Conservation (phyloP, 1,140 invertebrate genomes). For the Cydia amplana region DNA sequence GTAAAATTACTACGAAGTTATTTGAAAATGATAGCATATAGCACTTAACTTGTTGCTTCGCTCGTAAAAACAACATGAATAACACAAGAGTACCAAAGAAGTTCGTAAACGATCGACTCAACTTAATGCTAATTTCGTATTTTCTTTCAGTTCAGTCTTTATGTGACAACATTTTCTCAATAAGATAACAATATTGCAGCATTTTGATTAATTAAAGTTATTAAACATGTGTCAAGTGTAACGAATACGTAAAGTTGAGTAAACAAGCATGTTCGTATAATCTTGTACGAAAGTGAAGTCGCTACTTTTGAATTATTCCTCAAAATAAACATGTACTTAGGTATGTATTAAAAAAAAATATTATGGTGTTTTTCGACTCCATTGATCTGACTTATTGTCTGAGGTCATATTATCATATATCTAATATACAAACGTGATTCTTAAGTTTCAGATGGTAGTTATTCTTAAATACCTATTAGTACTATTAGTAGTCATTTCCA, state of each 20-base stretch:
- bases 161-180: too few relatives aligned
- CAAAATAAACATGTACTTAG: too few relatives aligned
- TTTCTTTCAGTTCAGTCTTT: neutral
- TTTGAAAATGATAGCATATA: constrained; percentile 19
- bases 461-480: too few relatives aligned
- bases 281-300: too few relatives aligned
- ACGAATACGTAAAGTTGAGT: neutral
- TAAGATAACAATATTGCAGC: neutral
- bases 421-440: too few relatives aligned
- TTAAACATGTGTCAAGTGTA: too few relatives aligned
- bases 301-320: too few relatives aligned
- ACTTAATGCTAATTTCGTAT: constrained; percentile 8
- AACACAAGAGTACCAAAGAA: neutral
- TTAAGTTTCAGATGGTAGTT: too few relatives aligned
- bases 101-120: neutral
- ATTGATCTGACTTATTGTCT: too few relatives aligned
- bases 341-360: too few relatives aligned
- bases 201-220: neutral
- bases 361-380: too few relatives aligned
- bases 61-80: constrained; percentile 12
- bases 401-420: too few relatives aligned
- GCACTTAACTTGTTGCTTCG: constrained; percentile 8
- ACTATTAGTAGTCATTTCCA: neutral
- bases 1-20: neutral
- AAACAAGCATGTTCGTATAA: neutral